These are phyloP conservation scores for Cephus rjabovi DNA, from an alignment of 2,888 invertebrate species.

Conservation along the genomic window DNA sequence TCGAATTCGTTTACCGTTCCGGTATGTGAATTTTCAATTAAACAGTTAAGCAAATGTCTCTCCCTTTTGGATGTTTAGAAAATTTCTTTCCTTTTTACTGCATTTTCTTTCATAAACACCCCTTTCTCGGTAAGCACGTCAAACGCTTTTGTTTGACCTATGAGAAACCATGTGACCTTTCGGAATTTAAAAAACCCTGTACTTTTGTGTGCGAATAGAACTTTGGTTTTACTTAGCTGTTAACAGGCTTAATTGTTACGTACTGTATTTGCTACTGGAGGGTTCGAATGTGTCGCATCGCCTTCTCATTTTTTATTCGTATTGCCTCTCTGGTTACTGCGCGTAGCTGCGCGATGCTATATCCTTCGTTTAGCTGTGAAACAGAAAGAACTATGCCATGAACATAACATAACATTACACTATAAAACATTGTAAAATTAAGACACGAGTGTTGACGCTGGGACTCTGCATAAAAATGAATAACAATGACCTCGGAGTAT, in stretches of 20 bases:
- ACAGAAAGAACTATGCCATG: constrained; percentile 28
- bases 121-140: neutral
- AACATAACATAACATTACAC: constrained; percentile 33
- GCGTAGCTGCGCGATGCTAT: neutral
- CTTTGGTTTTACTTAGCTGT: neutral
- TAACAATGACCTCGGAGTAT: constrained; percentile 40
- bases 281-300: neutral
- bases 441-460: constrained; percentile 37
- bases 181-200: neutral
- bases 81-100: neutral
- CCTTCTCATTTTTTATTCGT: neutral
- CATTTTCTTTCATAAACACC: neutral
- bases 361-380: constrained; percentile 29
- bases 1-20: neutral
- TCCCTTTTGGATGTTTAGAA: neutral
- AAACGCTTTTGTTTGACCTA: neutral
- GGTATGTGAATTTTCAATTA: neutral
- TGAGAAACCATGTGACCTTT: neutral
- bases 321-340: neutral
- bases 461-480: constrained; percentile 47
- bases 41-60: neutral
- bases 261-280: too few relatives aligned
- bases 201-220: too few relatives aligned
- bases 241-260: neutral
- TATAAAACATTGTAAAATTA: constrained; percentile 51